Conservation (phyloP, 2,888 invertebrate species). For the Cheiracanthium punctorium region DNA sequence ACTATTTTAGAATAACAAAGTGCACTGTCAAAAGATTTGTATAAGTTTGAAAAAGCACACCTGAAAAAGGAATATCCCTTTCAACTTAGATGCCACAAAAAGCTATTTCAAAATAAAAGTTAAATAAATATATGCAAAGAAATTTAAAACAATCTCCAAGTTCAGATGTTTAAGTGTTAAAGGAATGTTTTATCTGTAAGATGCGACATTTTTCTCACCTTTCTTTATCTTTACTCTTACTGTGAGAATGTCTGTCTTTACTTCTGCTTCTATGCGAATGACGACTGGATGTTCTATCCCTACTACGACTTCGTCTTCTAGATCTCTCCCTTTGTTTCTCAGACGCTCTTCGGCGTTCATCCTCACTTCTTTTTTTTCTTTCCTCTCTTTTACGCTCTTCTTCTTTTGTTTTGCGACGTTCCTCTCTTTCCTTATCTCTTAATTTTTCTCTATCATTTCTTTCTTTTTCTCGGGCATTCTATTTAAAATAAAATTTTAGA, state of each 20-base stretch:
- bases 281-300: conserved; percentile 36
- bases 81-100: conserved; percentile 16
- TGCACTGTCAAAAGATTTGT: neutral
- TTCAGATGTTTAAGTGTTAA: neutral
- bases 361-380: conserved; percentile 40
- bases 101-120: conserved; percentile 19
- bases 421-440: conserved; percentile 78
- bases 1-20: neutral
- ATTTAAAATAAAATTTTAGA: too few relatives aligned
- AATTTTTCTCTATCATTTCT: conserved; percentile 79
- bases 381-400: conserved; percentile 68
- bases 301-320: conserved; percentile 43
- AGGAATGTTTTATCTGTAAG: neutral
- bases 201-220: conserved; percentile 27
- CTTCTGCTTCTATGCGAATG: conserved; percentile 48
- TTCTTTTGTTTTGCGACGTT: conserved; percentile 72
- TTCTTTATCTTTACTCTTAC: conserved; percentile 67
- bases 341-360: conserved; percentile 40
- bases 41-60: conserved; percentile 28
- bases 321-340: conserved; percentile 47
- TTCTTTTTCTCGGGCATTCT: conserved; percentile 77
- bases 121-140: neutral
- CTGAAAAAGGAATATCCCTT: conserved; percentile 17
- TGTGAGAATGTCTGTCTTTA: conserved; percentile 60
- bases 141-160: neutral